These are phyloP conservation scores for Miltochrista miniata DNA, from an alignment of 2,888 invertebrate species.

Conservation along the genomic window DNA sequence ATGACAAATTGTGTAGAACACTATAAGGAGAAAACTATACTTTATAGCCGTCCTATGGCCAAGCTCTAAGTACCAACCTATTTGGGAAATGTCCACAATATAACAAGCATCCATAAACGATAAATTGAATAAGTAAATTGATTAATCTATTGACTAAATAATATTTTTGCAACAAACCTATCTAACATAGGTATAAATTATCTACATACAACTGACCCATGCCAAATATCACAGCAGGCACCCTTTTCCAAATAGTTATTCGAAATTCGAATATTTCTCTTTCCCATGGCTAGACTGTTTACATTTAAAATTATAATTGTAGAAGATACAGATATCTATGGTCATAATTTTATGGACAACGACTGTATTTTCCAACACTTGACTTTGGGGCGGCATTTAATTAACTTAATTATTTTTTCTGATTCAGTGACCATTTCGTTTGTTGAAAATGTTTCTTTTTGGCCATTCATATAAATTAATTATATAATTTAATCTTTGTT, in stretches of 20 bases:
- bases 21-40: too few species aligned
- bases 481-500: not conserved
- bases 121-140: too few species aligned
- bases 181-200: too few species aligned
- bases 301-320: conserved; percentile 26
- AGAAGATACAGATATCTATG: conserved; percentile 10
- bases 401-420: conserved; percentile 29
- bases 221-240: conserved; percentile 1
- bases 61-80: too few species aligned
- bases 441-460: conserved; percentile 2
- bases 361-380: conserved; percentile 34
- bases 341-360: conserved; percentile 41
- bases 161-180: too few species aligned
- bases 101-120: too few species aligned
- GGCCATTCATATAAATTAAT: not conserved
- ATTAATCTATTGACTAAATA: too few species aligned
- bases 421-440: conserved; percentile 11
- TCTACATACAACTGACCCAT: conserved; percentile 1
- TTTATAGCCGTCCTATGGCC: too few species aligned
- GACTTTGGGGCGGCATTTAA: conserved; percentile 23
- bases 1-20: too few species aligned
- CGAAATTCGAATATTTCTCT: conserved; percentile 3
- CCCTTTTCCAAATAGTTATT: not conserved
- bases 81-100: too few species aligned
- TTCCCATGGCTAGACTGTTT: conserved; percentile 42